Evolutionary conservation across 2,888 invertebrate genomes (phyloP), one percentile per base, ranked within the genome.

Genomic region (Scaptomyza polygonia): DNA sequence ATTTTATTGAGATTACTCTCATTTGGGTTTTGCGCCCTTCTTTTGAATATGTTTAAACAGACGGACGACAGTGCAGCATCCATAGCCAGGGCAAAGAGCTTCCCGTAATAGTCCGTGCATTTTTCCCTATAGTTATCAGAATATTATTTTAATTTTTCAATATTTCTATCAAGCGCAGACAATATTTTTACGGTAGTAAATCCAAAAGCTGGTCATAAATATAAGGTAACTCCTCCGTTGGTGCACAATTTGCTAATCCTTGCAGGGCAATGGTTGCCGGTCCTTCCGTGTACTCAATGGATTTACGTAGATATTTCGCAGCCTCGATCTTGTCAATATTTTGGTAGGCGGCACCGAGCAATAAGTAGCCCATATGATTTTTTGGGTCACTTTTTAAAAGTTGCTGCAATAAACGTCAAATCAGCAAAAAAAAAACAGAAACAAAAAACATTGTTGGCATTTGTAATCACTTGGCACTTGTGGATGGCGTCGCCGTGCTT

Each of bases 261-360:
- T 96, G 95, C 93, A 96, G 96, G 3, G 96, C 97, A 55, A 90
- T 71, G 14, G 88, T 89, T n/a, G 91, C 92, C 18, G 93, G 93
- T 29, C 93, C 93, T 25, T 92, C 90, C 58, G 93, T 93, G 63
- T 89, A 91, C 32, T 93, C 91, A 55, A 94, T 92, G 14, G 94
- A 94, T 81, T 93, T 93, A 64, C 93, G 92, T 66, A 93, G 92
- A 53, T 88, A 77, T 52, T 85, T 85, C 0, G 89, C 89, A 2
- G 92, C 91, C 42, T 87, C 88, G 1, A 36, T 0, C 30, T 86
- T 85, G 55, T 87, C 84, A 34, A 61, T 94, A 65, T 96, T 96
- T 91, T 96, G 95, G 72, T 97, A 93, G 3, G 97, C 94, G 67
- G 96, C 95, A 2, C 97, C 98, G 70, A 97, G 92, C 80, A 97